Conservation (phyloP, 2,888 invertebrate species). For the Pegoplata infirma region DNA sequence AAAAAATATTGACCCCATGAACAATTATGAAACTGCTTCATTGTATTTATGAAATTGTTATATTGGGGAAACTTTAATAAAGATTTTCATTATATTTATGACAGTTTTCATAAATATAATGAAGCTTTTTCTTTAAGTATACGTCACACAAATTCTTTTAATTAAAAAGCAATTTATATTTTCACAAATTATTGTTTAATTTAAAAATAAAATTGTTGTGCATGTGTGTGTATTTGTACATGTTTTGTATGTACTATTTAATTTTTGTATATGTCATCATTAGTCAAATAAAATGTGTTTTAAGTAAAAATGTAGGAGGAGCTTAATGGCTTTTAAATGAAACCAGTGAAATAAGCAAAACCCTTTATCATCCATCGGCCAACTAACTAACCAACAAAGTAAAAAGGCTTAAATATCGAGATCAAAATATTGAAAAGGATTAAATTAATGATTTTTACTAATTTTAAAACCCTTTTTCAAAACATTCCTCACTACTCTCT, state of each 20-base stretch:
- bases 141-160: not conserved
- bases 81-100: too few species aligned
- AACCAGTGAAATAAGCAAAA: constrained; percentile 19
- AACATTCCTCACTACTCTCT: constrained; percentile 43
- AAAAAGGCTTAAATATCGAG: constrained; percentile 38
- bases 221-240: not conserved
- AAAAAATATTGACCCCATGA: too few species aligned
- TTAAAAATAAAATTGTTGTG: not conserved
- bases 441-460: constrained; percentile 76
- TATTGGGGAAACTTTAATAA: too few species aligned
- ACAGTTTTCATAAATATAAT: too few species aligned
- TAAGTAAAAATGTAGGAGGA: constrained; percentile 48
- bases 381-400: constrained; percentile 34
- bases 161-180: not conserved
- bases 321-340: constrained; percentile 46
- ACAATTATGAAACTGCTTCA: too few species aligned
- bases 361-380: not conserved
- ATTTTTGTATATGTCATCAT: not conserved
- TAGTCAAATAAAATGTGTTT: too few species aligned
- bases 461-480: constrained; percentile 64
- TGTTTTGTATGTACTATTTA: not conserved
- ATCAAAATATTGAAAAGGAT: constrained; percentile 68
- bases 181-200: too few species aligned
- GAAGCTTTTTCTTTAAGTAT: too few species aligned
- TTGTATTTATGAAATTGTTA: too few species aligned